Evolutionary conservation across 1,140 invertebrate genomes (phyloP), one percentile per base, ranked within the genome.

Genomic region (Glomeris maerens): DNA sequence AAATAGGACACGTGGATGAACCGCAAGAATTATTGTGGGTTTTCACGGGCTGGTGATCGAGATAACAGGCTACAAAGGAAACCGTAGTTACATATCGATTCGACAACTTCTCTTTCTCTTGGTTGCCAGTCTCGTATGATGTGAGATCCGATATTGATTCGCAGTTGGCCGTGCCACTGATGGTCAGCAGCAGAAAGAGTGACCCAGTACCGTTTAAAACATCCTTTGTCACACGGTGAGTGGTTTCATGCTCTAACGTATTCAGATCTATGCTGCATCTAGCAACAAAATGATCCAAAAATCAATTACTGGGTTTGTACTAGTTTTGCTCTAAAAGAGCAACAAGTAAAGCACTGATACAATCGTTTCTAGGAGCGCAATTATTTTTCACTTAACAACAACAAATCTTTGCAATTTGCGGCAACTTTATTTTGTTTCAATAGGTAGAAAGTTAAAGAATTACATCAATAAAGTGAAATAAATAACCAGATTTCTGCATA

Each of bases 91-190:
- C 84, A 72, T 94, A 96, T 72, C 81, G 78, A 47, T 77, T 74
- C 20, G 74, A 61, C 17, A 90, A 64, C n/a, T 67, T 69, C 51
- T 74, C 68, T 1, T 67, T 64, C 60, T 91, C 83, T 0, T 74
- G 70, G 0, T 80, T 76, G 64, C 84, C 84, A 47, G 87, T 82
- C 59, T 83, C 82, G 63, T 87, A 86, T 17, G 78, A 80, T 3
- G 82, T 80, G 25, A 94, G 72, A 68, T 92, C 91, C 3, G 86
- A 89, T 47, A 92, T 89, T 0, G 89, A 89, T 66, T 94, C 89
- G 1, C 80, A 81, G 0, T 87, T 85, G 1, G 86, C 87, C 0
- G 88, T 94, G 0, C 91, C 93, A 57, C 88, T 96, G 17, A 95
- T 93, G 0, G 93, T 97, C 0, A 98, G 68, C 46, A 98, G 72